Conservation (phyloP, 2,113 vertebrate species). For the Mesitornis unicolor region DNA sequence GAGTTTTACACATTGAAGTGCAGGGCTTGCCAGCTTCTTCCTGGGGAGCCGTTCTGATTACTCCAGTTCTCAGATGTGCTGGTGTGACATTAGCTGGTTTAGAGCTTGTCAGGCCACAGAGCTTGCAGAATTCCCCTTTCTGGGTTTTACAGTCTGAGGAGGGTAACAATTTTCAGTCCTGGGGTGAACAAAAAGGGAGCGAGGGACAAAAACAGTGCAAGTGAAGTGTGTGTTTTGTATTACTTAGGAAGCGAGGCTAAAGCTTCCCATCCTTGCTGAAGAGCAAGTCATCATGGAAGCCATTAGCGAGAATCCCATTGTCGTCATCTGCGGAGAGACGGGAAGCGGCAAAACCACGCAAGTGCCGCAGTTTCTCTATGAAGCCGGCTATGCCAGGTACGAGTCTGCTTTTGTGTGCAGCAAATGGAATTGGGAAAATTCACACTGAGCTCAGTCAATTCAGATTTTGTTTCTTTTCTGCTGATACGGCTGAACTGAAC, state of each 20-base stretch:
- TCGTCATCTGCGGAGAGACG: slow-evolving; percentile 91
- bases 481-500: not conserved
- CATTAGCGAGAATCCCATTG: slow-evolving; percentile 81
- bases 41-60: not conserved
- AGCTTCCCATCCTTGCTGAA: slow-evolving; percentile 89
- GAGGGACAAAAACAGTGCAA: not conserved
- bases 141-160: not conserved
- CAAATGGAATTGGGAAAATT: not conserved
- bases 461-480: not conserved
- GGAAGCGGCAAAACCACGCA: slow-evolving; percentile 98
- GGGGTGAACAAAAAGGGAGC: not conserved
- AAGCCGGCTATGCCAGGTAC: slow-evolving; percentile 93
- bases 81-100: not conserved
- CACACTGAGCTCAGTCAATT: not conserved
- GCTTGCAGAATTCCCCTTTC: not conserved
- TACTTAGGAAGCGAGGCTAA: slow-evolving; percentile 84
- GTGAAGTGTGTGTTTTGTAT: not conserved
- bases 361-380: slow-evolving; percentile 95
- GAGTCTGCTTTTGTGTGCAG: not conserved
- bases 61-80: not conserved
- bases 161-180: not conserved
- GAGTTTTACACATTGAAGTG: not conserved
- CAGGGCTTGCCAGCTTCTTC: not conserved
- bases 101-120: rapidly evolving
- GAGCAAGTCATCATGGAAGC: slow-evolving; percentile 97